Evolutionary conservation across 2,113 vertebrate genomes (phyloP).

Genomic region (Eudyptes chrysolophus): DNA sequence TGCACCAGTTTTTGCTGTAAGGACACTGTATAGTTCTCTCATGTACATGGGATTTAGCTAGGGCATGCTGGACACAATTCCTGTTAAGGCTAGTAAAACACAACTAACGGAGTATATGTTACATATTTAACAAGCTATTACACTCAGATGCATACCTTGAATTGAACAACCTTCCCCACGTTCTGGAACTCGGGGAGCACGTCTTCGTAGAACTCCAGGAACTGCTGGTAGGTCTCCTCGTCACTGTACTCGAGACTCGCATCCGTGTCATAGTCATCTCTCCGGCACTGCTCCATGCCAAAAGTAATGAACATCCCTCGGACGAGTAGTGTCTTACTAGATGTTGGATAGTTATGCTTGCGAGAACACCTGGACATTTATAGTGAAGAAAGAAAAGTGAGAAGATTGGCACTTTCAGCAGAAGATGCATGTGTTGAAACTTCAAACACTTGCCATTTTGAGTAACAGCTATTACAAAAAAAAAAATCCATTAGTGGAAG

Average conservation of each 20-base stretch:
- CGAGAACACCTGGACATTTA: constrained; percentile 85
- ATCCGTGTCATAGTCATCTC: constrained; percentile 94
- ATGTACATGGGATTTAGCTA: neutral
- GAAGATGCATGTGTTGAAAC: neutral
- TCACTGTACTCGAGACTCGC: constrained; percentile 93
- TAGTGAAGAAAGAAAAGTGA: neutral
- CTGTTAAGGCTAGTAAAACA: neutral
- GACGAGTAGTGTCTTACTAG: constrained; percentile 89
- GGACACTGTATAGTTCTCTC: neutral
- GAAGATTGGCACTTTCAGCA: neutral
- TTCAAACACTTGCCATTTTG: neutral
- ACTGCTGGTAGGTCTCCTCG: constrained; percentile 92
- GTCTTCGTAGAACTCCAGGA: constrained; percentile 93
- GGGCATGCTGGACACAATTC: neutral
- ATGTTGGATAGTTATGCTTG: constrained; percentile 85
- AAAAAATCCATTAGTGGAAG: neutral
- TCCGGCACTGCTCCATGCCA: constrained; percentile 91
- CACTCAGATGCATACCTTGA: constrained; percentile 82
- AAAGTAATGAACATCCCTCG: constrained; percentile 93
- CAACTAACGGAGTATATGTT: rapidly evolving
- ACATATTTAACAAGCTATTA: neutral
- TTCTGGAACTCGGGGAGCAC: constrained; percentile 92
- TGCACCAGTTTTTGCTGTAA: neutral
- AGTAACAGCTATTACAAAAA: neutral
- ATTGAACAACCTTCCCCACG: constrained; percentile 91